Conservation (phyloP, 2,797 vertebrate species). For the Pogoniulus pusillus region DNA sequence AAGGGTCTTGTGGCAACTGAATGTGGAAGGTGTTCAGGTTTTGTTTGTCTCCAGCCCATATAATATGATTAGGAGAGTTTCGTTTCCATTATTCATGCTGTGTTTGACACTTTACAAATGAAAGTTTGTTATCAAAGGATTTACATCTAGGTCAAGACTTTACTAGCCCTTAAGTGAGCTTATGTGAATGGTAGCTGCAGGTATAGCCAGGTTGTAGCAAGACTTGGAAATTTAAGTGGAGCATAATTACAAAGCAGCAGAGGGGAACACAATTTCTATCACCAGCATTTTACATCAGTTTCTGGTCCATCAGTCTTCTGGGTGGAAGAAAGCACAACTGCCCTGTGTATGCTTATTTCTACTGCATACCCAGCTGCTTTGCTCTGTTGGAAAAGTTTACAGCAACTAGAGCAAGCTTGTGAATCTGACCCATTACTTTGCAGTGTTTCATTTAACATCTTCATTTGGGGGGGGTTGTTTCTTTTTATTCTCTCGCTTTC, state of each 20-base stretch:
- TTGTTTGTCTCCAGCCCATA: neutral
- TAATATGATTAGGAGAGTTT: neutral
- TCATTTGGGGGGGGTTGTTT: neutral
- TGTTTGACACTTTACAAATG: neutral
- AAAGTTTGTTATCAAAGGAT: neutral
- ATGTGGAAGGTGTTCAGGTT: neutral
- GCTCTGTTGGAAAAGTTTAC: neutral
- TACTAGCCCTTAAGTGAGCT: neutral
- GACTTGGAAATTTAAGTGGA: neutral
- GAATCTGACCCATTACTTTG: neutral
- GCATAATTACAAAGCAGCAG: neutral
- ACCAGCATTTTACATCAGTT: neutral
- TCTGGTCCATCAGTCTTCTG: neutral
- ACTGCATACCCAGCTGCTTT: neutral
- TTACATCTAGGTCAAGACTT: neutral
- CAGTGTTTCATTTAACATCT: neutral
- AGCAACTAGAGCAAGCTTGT: neutral
- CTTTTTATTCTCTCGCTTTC: neutral
- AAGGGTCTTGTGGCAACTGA: neutral
- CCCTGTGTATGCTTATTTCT: neutral
- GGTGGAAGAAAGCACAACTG: neutral
- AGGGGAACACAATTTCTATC: neutral
- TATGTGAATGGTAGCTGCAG: neutral
- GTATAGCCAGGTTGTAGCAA: neutral
- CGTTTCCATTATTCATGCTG: neutral